phyloP scores from a whole-genome alignment of 2,113 vertebrate genomes.

The Tragelaphus buxtoni region DNA sequence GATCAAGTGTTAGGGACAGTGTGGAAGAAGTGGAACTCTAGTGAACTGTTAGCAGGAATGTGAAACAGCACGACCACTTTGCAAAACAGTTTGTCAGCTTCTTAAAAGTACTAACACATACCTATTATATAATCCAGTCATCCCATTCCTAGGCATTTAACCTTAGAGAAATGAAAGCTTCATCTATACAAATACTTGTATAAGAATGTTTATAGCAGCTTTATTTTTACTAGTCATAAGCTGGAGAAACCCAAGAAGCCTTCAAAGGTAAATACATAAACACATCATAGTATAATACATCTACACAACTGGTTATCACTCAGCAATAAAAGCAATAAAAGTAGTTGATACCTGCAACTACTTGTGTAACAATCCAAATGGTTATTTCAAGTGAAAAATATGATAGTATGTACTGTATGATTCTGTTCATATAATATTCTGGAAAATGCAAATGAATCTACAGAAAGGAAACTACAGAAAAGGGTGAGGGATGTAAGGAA shows the following conservation, averaged over 20 bases:
- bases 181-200: neutral
- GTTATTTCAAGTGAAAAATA: neutral
- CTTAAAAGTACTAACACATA: neutral
- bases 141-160: neutral
- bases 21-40: neutral
- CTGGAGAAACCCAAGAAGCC: neutral
- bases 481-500: neutral
- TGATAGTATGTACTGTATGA: neutral
- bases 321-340: neutral
- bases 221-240: neutral
- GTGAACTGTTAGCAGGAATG: neutral
- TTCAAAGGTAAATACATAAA: neutral
- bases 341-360: neutral
- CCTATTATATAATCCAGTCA: neutral
- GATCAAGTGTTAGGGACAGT: neutral
- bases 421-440: neutral
- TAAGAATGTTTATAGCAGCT: neutral
- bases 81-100: neutral
- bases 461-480: neutral
- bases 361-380: neutral
- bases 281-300: neutral
- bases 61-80: neutral
- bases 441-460: neutral
- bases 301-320: neutral
- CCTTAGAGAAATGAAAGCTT: neutral